These are phyloP conservation scores for Microtus oregoni DNA, from an alignment of 2,113 vertebrate genomes.

Conservation along the genomic window DNA sequence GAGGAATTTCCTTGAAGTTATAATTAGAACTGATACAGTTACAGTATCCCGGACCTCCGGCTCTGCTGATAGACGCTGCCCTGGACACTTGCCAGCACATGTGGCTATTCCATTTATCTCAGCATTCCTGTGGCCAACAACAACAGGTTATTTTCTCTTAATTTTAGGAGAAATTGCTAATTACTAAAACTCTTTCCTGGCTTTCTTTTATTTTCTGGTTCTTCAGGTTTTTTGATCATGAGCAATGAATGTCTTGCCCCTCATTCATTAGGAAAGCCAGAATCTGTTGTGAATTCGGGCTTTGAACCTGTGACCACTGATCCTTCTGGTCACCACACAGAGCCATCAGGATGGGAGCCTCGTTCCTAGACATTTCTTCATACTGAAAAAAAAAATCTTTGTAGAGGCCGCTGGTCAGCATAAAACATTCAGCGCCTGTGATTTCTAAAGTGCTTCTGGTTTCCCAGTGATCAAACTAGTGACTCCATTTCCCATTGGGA, in stretches of 20 bases:
- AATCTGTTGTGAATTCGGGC: background rate
- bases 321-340: background rate
- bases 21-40: constrained; percentile 72
- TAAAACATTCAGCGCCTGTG: accelerated
- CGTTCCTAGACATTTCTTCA: background rate
- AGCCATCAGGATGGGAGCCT: background rate
- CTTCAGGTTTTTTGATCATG: constrained; percentile 11
- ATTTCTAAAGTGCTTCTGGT: background rate
- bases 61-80: background rate
- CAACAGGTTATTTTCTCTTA: background rate
- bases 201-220: background rate
- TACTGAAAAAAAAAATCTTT: background rate
- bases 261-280: background rate
- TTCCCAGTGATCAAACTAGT: background rate
- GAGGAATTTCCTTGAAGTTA: constrained; percentile 75
- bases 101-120: constrained; percentile 53
- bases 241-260: background rate
- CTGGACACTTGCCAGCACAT: constrained; percentile 62
- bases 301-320: background rate
- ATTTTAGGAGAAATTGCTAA: constrained; percentile 14
- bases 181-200: constrained; percentile 8
- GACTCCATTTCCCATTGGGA: background rate
- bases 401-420: background rate
- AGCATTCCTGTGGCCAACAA: background rate
- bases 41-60: background rate